Evolutionary conservation across 1,140 invertebrate species (phyloP), one percentile per base, ranked within the genome.

Genomic region (Amyelois transitella): DNA sequence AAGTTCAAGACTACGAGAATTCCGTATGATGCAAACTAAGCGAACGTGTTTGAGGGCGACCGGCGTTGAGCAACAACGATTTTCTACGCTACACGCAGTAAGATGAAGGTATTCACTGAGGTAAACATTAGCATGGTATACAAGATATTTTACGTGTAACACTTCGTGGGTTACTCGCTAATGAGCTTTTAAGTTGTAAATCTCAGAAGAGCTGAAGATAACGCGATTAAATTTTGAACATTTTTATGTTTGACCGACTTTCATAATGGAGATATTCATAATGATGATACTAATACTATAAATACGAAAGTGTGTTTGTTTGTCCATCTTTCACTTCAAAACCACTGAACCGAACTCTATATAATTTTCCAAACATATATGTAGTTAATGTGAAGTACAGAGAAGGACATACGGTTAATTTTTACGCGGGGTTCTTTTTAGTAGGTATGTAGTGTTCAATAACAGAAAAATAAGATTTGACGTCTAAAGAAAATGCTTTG

Each of bases 61-160:
- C 55, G 55, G 53, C 47, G 63, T 81, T 77, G 71, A 64, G 72
- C 75, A 81, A 81, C 64, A 72, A 69, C 60, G 48, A 75, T 77
- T 80, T 66, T 66, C 61, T 65, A 73, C 73, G 64, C 62, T 60
- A 72, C 55, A 54, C 57, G 62, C 74, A 51, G 58, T 57, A 54
- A 45, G 51, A 62, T 54, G 55, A 75, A 69, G 64, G 62, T 61
- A 51, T 55, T 57, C 49, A 49, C 63, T 61, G 50, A 47, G 47
- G 43, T 55, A 59, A 62, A 59, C 58, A 51, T 62, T 68, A 49
- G 56, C 50, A 43, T 19, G 7, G 6, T 18, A 6, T 45, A 45
- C 32, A 45, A 45, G 12, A 45, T 17, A 19, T 19, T 45, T 45
- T 19, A 45, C 18, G 12, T 17, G 18, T 14, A 19, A 19, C 19